A percentile compares a stretch with the other conserved stretches of the same genome.
phyloP scores from a whole-genome alignment of 1,140 invertebrate genomes.

The Epicauta chinensis region DNA sequence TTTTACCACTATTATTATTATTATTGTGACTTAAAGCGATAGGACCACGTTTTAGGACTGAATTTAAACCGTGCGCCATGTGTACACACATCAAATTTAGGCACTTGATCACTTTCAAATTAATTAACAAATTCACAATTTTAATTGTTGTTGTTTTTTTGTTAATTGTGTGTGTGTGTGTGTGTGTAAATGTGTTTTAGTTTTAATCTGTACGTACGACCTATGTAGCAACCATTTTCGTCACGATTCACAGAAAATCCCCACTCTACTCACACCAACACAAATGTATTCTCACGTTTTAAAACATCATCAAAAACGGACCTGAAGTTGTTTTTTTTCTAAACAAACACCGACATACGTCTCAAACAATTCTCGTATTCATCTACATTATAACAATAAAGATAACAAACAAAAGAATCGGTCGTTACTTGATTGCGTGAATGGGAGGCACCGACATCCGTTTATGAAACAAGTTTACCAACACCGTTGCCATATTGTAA shows the following conservation, averaged over 20 bases:
- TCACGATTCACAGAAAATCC: constrained; percentile 43
- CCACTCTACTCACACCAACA: constrained; percentile 35
- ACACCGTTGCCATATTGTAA: constrained; percentile 46
- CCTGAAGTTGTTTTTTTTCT: constrained; percentile 11
- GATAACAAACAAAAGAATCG: constrained; percentile 6
- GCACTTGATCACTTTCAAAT: too few species aligned
- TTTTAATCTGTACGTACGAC: constrained; percentile 6
- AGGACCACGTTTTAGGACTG: constrained; percentile 45
- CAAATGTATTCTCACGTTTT: constrained; percentile 41
- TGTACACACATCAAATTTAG: constrained; percentile 18
- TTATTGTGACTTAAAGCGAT: neutral
- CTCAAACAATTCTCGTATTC: neutral
- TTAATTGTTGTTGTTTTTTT: neutral
- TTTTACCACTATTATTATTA: constrained; percentile 26
- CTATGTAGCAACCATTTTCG: constrained; percentile 43
- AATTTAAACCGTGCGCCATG: constrained; percentile 54
- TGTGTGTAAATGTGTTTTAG: too few species aligned
- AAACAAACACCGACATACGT: constrained; percentile 6
- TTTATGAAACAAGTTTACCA: constrained; percentile 59
- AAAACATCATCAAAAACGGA: neutral
- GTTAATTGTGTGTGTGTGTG: too few species aligned
- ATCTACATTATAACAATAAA: neutral
- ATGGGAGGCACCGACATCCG: constrained; percentile 50
- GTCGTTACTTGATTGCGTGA: constrained; percentile 22
- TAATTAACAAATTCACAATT: too few species aligned